Percentiles rank a stretch among this genome's conserved stretches.
These are phyloP conservation scores for Harpegnathos saltator DNA, from an alignment of 1,140 invertebrate genomes.

Conservation along the genomic window DNA sequence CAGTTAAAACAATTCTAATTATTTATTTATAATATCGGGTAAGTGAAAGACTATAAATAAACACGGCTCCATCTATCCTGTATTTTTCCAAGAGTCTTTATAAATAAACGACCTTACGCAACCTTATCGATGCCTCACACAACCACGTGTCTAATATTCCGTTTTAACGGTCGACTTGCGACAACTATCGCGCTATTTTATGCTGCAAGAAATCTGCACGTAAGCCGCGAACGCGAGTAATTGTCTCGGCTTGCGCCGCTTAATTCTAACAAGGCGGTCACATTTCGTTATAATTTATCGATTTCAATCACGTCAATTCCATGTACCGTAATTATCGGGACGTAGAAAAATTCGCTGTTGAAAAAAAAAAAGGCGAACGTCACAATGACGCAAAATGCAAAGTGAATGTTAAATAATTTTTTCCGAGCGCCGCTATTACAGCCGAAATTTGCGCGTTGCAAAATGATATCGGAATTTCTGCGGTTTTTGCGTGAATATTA, in stretches of 20 bases:
- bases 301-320: too few relatives aligned
- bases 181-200: conserved; percentile 49
- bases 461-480: conserved; percentile 31
- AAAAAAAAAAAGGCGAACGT: background rate
- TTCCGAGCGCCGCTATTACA: background rate
- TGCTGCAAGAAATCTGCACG: conserved; percentile 35
- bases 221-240: conserved; percentile 16
- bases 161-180: conserved; percentile 54
- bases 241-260: conserved; percentile 13
- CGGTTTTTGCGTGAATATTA: conserved; percentile 46
- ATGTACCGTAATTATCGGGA: background rate
- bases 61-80: conserved; percentile 44
- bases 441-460: background rate
- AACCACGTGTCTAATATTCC: conserved; percentile 46
- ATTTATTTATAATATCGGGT: conserved; percentile 58
- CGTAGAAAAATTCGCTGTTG: background rate
- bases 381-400: conserved; percentile 3
- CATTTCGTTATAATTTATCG: background rate
- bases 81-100: conserved; percentile 56
- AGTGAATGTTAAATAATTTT: background rate
- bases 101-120: conserved; percentile 62
- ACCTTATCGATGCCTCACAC: conserved; percentile 50
- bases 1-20: conserved; percentile 39
- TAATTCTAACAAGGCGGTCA: background rate
- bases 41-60: conserved; percentile 54